Evolutionary conservation across 2,113 vertebrate genomes (phyloP).

Genomic region (Sebastes schlegelii): DNA sequence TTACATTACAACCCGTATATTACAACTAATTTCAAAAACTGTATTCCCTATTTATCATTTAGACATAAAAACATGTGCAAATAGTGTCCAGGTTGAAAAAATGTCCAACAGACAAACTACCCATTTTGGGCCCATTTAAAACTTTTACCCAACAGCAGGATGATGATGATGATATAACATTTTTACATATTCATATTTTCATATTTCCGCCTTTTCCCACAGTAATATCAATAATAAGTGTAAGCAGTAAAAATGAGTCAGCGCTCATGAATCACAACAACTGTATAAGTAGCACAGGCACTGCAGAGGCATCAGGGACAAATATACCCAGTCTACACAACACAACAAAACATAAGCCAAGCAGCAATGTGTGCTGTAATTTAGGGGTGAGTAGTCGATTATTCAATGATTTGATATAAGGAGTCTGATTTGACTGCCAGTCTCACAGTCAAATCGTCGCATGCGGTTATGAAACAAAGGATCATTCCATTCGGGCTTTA

Average conservation of each 20-base stretch:
- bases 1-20: too few species aligned
- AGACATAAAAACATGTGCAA: too few species aligned
- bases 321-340: neutral
- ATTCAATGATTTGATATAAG: too few species aligned
- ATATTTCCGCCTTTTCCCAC: constrained; percentile 15
- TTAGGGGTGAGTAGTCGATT: too few species aligned
- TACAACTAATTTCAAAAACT: too few species aligned
- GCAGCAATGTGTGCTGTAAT: neutral
- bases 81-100: too few species aligned
- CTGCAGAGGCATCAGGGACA: neutral
- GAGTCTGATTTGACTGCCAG: too few species aligned
- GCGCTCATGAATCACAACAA: constrained; percentile 10
- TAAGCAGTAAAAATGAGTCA: constrained; percentile 24
- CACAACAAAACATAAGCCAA: constrained; percentile 13
- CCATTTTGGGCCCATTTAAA: neutral
- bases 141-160: neutral
- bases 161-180: neutral
- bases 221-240: constrained; percentile 9
- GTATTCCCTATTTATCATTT: too few species aligned
- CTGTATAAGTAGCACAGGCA: neutral
- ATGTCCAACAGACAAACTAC: too few species aligned
- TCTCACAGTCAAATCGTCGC: too few species aligned
- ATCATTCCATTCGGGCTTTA: too few species aligned
- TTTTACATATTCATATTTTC: constrained; percentile 16
- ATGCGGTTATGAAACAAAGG: too few species aligned